Base-by-base conservation (phyloP, 2,888 invertebrate species). In the Ischnus inquisitorius region DNA sequence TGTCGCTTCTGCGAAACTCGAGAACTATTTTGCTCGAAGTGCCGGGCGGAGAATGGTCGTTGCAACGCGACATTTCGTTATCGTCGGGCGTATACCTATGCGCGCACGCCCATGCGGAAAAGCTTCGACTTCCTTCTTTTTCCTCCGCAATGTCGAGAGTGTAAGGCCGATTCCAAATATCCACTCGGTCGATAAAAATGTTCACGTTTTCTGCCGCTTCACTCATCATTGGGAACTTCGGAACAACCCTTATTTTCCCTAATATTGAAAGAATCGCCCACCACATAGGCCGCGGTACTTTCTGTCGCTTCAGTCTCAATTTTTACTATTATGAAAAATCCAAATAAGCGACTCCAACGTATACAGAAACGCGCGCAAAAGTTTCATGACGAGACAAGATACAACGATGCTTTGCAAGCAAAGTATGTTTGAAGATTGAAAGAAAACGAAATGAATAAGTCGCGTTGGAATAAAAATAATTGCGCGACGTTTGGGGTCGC, bases 11-110 rank as follows among this genome's bases (percentile, higher is more conserved):
- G n/a, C 5, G 54, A 76, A 54, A 48, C 60, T 67, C 46, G 34
- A 25, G n/a, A 60, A 72, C 25, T 67, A 82, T 77, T 67, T 72
- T 19, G 10, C 77, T 72, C 28, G 60, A 51, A 48, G 25, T 16
- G 60, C 39, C 41, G 22, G 2, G n/a, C n/a, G 10, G 28, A 46
- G 12, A 39, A 39, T 19, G 14, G 5, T 41, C 19, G 51, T 43
- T 28, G 19, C 41, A 41, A 39, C 10, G 19, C 14, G 14, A 39
- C 34, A 60, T 39, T 57, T 72, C n/a, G 22, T 22, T 54, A 69
- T 54, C 78, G 74, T 65, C 25, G 48, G 74, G 77, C 34, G 34
- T 5, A 34, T 60, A 68, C 16, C 22, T 62, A 57, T 79, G 64
- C 69, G 75, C 41, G 75, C 68, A 43, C 43, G 43, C 60, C 19